Conservation (phyloP, 2,113 vertebrate species). For the Glaucidium brasilianum region DNA sequence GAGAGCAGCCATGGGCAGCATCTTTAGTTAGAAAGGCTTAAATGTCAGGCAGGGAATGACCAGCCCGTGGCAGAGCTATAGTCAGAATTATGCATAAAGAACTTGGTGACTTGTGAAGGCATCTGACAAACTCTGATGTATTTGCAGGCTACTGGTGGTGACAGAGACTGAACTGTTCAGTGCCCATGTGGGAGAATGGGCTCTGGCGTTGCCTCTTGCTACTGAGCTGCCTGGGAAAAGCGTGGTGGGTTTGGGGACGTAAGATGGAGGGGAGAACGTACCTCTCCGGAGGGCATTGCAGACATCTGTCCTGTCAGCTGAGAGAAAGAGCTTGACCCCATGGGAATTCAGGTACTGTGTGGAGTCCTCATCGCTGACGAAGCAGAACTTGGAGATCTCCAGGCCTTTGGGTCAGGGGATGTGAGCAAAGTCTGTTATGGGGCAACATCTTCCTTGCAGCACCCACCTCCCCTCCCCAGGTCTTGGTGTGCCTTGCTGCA, state of each 20-base stretch:
- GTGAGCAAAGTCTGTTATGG: neutral
- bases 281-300: conserved; percentile 68
- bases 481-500: neutral
- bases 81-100: neutral
- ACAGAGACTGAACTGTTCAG: neutral
- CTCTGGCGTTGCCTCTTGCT: neutral
- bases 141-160: neutral
- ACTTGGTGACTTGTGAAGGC: neutral
- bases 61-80: neutral
- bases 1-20: neutral
- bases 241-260: fast-evolving
- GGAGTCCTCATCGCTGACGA: conserved; percentile 73
- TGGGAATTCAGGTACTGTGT: conserved; percentile 69
- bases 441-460: neutral
- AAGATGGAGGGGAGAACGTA: neutral
- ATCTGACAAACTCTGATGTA: neutral
- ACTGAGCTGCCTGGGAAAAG: neutral
- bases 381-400: conserved; percentile 81
- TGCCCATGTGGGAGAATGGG: neutral
- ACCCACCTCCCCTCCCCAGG: fast-evolving
- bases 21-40: neutral
- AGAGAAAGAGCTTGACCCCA: conserved; percentile 79
- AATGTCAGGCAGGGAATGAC: neutral
- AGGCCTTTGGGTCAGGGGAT: conserved; percentile 67
- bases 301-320: conserved; percentile 70